Percentiles rank a stretch among this genome's conserved stretches.
Conservation (phyloP, 1,140 invertebrate species). For the Chrysopa pallens region DNA sequence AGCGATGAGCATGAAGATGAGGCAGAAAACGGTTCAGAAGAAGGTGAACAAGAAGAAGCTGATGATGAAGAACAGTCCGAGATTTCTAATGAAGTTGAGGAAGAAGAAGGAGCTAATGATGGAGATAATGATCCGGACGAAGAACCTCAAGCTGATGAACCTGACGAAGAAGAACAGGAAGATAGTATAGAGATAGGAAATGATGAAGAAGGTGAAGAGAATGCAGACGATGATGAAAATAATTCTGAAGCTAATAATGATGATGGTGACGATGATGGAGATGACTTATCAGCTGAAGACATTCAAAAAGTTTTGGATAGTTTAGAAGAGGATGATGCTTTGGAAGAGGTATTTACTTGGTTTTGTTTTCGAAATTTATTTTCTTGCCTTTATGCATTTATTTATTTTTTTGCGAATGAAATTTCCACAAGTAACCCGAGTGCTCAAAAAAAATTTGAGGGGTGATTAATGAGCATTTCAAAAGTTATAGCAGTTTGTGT, state of each 20-base stretch:
- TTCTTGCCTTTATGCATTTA: too few relatives aligned
- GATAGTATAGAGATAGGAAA: conserved; percentile 19
- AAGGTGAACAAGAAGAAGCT: conserved; percentile 14
- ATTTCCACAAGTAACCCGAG: too few relatives aligned
- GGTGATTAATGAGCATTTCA: too few relatives aligned
- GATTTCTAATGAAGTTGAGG: conserved; percentile 9
- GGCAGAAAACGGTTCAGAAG: conserved; percentile 16
- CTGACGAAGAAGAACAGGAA: conserved; percentile 21
- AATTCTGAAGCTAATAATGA: conserved; percentile 15
- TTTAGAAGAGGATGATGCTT: conserved; percentile 12
- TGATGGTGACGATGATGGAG: conserved; percentile 17
- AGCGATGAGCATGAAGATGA: conserved; percentile 20
- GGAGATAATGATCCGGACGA: conserved; percentile 15
- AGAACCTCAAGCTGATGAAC: conserved; percentile 13
- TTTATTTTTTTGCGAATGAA: too few relatives aligned
- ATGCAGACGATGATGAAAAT: conserved; percentile 19
- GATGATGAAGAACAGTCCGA: conserved; percentile 20
- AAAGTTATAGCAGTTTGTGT: too few relatives aligned
- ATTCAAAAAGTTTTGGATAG: conserved; percentile 16
- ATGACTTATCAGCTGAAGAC: conserved; percentile 14
- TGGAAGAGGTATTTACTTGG: conserved; percentile 8
- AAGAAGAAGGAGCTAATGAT: conserved; percentile 12
- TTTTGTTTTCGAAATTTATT: too few relatives aligned
- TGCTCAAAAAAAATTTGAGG: too few relatives aligned
- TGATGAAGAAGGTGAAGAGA: conserved; percentile 14